A percentile compares a stretch with the other conserved stretches of the same genome.
These are phyloP conservation scores for Gallinago paraguaiae DNA, from an alignment of 2,113 vertebrate genomes.

Conservation along the genomic window DNA sequence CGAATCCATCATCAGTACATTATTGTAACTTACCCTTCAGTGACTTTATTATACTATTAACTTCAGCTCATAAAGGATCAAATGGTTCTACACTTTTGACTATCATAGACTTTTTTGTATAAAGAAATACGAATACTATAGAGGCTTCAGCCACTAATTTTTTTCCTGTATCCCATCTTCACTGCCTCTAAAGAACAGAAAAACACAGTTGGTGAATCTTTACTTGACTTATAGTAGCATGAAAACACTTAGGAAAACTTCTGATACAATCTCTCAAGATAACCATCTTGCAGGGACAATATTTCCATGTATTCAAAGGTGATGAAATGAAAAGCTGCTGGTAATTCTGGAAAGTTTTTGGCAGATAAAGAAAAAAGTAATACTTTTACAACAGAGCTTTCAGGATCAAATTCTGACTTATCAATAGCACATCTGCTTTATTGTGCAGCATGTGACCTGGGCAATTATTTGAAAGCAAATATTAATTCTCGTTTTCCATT, in stretches of 20 bases:
- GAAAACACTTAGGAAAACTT: background rate
- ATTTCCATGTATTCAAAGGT: background rate
- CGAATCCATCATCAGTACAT: background rate
- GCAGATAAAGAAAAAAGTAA: background rate
- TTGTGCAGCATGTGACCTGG: background rate
- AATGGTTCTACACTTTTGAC: background rate
- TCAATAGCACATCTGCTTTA: background rate
- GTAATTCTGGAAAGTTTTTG: background rate
- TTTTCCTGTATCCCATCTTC: background rate
- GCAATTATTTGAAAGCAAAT: constrained; percentile 14
- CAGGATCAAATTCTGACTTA: background rate
- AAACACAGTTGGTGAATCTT: background rate
- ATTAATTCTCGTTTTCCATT: background rate
- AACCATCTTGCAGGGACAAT: background rate
- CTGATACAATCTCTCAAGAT: background rate
- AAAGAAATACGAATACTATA: background rate
- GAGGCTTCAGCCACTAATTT: background rate
- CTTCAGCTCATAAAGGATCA: background rate
- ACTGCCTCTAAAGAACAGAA: background rate
- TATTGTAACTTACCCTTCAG: background rate
- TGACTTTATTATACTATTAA: background rate
- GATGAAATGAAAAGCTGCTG: background rate
- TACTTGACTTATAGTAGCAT: background rate
- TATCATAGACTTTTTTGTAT: background rate
- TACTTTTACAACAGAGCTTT: background rate